Conservation (phyloP, 2,113 vertebrate genomes). For the Poeciliopsis turrubarensis region DNA sequence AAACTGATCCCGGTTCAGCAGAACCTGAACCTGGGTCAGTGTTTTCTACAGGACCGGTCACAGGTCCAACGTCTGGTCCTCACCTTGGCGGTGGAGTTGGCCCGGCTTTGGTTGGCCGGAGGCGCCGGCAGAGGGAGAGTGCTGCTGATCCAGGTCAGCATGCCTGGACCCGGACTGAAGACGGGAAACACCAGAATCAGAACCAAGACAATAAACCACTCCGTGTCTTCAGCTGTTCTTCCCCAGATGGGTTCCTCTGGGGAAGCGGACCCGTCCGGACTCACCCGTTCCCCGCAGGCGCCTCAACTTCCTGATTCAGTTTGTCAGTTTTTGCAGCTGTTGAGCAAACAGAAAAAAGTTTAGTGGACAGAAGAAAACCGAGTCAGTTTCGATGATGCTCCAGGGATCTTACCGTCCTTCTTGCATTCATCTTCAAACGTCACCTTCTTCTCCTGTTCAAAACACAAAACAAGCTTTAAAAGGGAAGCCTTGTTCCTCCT, state of each 20-base stretch:
- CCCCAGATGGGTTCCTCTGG: background rate
- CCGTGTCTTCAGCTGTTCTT: background rate
- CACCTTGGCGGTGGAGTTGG: conserved; percentile 54
- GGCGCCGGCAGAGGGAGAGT: conserved; percentile 72
- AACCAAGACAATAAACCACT: background rate
- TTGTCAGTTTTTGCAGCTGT: conserved; percentile 55
- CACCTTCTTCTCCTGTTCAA: conserved; percentile 71
- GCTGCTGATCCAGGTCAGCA: conserved; percentile 73
- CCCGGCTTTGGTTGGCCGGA: conserved; percentile 26
- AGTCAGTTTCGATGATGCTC: rapidly evolving
- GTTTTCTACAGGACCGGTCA: background rate
- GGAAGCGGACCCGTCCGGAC: background rate
- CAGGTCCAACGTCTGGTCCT: background rate
- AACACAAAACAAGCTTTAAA: background rate
- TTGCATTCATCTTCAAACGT: conserved; percentile 59
- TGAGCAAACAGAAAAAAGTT: background rate
- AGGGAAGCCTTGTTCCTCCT: background rate
- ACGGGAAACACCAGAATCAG: background rate
- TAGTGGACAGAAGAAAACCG: background rate
- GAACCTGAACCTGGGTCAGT: background rate
- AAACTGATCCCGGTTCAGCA: background rate
- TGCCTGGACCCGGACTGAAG: conserved; percentile 1
- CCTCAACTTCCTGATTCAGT: conserved; percentile 28
- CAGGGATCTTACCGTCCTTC: conserved; percentile 56
- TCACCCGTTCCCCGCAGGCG: conserved; percentile 61